Evolutionary conservation across 2,888 invertebrate genomes (phyloP), one percentile per base, ranked within the genome.

Genomic region (Monochamus alternatus): DNA sequence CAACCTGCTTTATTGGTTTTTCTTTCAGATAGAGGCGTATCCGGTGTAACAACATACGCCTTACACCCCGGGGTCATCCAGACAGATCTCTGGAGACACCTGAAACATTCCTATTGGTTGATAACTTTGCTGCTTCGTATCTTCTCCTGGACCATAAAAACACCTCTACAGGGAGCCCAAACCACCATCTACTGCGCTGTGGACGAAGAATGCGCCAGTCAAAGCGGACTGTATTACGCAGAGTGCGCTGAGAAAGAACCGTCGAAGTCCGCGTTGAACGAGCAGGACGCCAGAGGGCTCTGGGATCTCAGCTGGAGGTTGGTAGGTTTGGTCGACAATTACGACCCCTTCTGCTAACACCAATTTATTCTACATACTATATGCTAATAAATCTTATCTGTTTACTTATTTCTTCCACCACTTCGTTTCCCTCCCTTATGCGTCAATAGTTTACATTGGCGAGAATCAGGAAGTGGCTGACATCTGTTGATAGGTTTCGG

Each of bases 61-160:
- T 87, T 94, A 0, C 95, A 95, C 86, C 95, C 95, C 0, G 95
- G 95, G 0, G 90, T 94, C 0, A 93, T 95, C 66, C 91, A 91
- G 79, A 96, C 96, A 0, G 95, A 96, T 82, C 86, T 97, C 5
- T 93, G 92, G 0, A 92, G 96, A 22, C 91, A 94, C 88, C 8
- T 58, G 7, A 2, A 10, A 9, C 3, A 10, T 51, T n/a, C 38
- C 4, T 38, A 5, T 38, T 38, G 38, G 38, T 4, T 38, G 38
- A 38, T 38, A 38, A 38, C 38, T 38, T 38, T 38, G 7, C 38
- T 38, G 5, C 38, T 38, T 38, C 38, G 38, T 38, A 38, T 10
- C 51, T n/a, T 51, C 51, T 51, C 51, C 10, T 51, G 51, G 51
- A 44, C 78, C 31, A 65, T 76, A 9, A 81, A 81, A 71, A 76